Evolutionary conservation across 1,140 invertebrate species (phyloP), one percentile per base, ranked within the genome.

Genomic region (Popillia japonica): DNA sequence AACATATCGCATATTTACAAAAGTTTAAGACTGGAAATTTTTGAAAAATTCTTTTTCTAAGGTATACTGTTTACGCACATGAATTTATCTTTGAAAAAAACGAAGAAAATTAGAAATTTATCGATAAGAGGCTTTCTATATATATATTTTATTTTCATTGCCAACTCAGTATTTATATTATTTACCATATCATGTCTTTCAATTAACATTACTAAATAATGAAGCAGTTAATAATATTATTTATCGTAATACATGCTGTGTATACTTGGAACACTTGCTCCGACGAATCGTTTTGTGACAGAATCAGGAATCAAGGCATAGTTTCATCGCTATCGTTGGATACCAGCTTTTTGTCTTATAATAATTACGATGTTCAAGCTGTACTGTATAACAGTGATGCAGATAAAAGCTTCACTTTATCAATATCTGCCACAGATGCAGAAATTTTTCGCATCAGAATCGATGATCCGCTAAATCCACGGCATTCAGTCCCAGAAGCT

Each of bases 391-490:
- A 34, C 23, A 34, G 3, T 20, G 6, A 68, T 27, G 61, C 20
- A 68, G 61, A 34, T 23, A 68, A 14, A 34, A 34, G 27, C 11
- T 68, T 68, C 11, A 68, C 20, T 6, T 27, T 68, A 14, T 9
- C 20, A 34, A 68, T 68, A 8, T 68, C 61, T 10, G 61, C 61
- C 22, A 22, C 9, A 14, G 72, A 74, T 14, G 27, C 40, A 41
- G 41, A 42, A 41, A 74, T 74, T 17, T 74, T 41, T n/a, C 40
- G 41, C 17, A 17, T 74, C n/a, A 74, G 8, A 40, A 74, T 74
- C 6, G 72, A 74, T 34, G 72, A 74, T 44, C 40, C 72, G 10
- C 3, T 22, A 41, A 42, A 74, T 41, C 40, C 72, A 74, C 6
- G 72, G 9, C 72, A 74, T 42, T n/a, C 22, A 4, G 64, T 72